Base-by-base conservation (phyloP, 2,113 vertebrate species). In the Dascyllus trimaculatus region DNA sequence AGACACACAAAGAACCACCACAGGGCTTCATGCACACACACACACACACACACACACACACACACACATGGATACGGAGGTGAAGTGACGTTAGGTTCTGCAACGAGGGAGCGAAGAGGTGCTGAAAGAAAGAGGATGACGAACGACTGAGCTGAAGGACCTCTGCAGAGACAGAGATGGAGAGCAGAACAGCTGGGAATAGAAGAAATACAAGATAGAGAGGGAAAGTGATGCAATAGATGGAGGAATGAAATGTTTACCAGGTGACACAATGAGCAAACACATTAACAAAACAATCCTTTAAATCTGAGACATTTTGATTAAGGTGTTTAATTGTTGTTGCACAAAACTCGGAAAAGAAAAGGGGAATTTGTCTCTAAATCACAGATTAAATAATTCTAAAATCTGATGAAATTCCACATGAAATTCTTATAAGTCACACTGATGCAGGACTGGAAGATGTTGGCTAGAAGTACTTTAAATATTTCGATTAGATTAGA, bases 51-150 rank as follows among this genome's bases (percentile, higher is more conserved):
- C 58, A 61, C 48, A 19, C 7, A 40, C 61, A 80, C 21, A 52
- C 48, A 65, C 45, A 69, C 21, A 13, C 56, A 51, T 15, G 2
- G 2, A 38, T 0, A 21, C 11, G 7, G 18, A 25, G 54, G 57
- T n/a, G 5, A 18, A 62, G 49, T 51, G 66, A 72, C n/a, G 4
- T 62, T 46, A 22, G 21, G 19, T 59, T 64, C 1, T 38, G 52
- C 32, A 67, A 53, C 26, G 49, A 18, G 21, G 72, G 61, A 69
- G 5, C 0, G 1, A 61, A 80, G 43, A 78, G 38, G 82, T 73
- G 77, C 40, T 60, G 79, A 84, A 52, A 79, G 54, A 81, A 54
- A 61, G 59, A 77, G 19, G 18, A 81, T 76, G 77, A 82, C 56
- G 67, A 83, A 84, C 3, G 66, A 78, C 29, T 18, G 18, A 62